Evolutionary conservation across 2,113 vertebrate genomes (phyloP).

Genomic region (Cyanoderma ruficeps): DNA sequence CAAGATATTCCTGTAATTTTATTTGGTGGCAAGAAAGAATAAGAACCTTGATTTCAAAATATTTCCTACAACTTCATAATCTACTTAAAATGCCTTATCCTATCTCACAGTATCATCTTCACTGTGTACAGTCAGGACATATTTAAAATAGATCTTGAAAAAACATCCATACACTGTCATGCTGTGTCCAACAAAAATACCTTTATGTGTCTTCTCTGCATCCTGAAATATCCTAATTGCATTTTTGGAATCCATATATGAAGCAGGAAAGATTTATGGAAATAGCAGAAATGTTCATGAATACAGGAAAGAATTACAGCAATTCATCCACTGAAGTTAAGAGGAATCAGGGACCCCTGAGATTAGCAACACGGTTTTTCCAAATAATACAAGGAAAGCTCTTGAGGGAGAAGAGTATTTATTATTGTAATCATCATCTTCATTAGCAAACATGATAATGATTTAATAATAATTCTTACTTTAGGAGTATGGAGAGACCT

Average conservation of each 20-base stretch:
- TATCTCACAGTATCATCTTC: background rate
- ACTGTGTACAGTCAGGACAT: background rate
- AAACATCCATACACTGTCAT: rapidly evolving
- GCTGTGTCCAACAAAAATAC: background rate
- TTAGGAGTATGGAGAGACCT: background rate
- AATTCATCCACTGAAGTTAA: background rate
- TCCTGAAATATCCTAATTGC: background rate
- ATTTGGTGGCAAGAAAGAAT: background rate
- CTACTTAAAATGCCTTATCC: background rate
- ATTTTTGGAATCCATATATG: background rate
- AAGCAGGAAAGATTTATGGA: background rate
- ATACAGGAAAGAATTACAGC: background rate
- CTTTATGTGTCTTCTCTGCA: background rate
- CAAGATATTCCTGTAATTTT: background rate
- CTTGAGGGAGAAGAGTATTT: background rate
- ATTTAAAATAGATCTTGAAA: background rate
- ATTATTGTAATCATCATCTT: background rate
- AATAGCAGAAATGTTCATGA: background rate
- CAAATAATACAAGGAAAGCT: background rate
- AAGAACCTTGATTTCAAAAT: background rate
- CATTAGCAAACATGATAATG: background rate
- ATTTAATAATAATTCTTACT: background rate
- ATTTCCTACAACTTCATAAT: background rate
- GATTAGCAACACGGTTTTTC: background rate
- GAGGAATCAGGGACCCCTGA: background rate